Percentiles rank a stretch among this genome's conserved stretches.
Evolutionary conservation across 2,113 vertebrate species (phyloP).

Genomic region (Elaphurus davidianus): DNA sequence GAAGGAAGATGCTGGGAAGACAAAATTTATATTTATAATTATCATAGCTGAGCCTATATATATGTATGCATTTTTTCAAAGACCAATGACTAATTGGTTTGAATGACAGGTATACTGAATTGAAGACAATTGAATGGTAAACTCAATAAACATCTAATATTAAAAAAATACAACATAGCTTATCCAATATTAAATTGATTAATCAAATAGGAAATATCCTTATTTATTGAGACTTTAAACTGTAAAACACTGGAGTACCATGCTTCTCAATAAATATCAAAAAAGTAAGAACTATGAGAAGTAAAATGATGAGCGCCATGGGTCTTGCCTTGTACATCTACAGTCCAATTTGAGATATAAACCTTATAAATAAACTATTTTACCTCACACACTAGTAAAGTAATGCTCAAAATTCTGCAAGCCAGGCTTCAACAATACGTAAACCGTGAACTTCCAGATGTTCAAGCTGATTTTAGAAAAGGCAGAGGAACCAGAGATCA

Average conservation of each 20-base stretch:
- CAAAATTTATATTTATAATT: neutral
- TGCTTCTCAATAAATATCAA: neutral
- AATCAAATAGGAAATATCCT: neutral
- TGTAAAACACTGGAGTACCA: neutral
- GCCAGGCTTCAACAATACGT: neutral
- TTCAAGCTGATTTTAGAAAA: neutral
- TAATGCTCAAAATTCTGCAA: neutral
- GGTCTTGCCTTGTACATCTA: neutral
- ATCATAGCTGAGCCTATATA: neutral
- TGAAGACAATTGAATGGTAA: neutral
- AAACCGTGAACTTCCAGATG: neutral
- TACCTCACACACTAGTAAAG: neutral
- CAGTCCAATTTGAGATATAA: neutral
- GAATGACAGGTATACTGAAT: neutral
- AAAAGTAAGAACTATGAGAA: neutral
- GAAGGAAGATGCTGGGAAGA: neutral
- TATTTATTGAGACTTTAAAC: neutral
- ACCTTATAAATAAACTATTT: neutral
- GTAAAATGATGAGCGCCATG: neutral
- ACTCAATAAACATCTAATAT: neutral
- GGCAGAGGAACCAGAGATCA: neutral
- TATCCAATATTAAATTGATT: neutral
- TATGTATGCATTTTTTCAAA: neutral
- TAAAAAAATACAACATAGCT: neutral
- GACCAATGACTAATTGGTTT: neutral